phyloP scores from a whole-genome alignment of 2,797 vertebrate genomes.

The Tympanoctomys barrerae region DNA sequence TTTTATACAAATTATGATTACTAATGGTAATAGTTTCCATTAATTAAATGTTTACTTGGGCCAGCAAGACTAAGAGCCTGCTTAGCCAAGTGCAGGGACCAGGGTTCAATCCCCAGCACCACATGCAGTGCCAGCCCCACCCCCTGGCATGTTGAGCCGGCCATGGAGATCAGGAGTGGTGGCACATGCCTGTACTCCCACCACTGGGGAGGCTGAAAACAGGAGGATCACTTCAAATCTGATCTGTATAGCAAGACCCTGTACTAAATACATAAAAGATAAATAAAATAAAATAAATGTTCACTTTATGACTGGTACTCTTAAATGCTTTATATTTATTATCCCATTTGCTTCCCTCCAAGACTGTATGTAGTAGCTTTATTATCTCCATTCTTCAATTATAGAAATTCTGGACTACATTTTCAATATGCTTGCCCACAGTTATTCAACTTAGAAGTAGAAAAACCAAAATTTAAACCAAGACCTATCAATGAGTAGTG shows the following conservation, averaged over 20 bases:
- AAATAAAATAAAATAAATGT: too few relatives aligned
- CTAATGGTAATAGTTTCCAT: constrained; percentile 5
- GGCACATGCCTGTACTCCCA: too few relatives aligned
- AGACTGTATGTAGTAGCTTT: neutral
- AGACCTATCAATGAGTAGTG: neutral
- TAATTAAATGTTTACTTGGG: neutral
- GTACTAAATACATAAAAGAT: too few relatives aligned
- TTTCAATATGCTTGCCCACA: neutral
- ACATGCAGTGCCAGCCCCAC: too few relatives aligned
- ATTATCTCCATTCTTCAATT: constrained; percentile 3
- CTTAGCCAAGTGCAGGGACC: too few relatives aligned
- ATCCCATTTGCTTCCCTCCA: constrained; percentile 27
- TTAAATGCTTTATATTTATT: neutral
- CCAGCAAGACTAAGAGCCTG: too few relatives aligned
- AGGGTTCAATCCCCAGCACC: too few relatives aligned
- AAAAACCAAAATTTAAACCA: neutral
- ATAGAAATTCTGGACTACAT: neutral
- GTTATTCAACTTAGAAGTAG: neutral
- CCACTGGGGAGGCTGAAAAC: too few relatives aligned
- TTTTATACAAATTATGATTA: constrained; percentile 3
- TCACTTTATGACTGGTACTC: neutral
- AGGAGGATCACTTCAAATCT: too few relatives aligned
- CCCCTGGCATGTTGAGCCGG: too few relatives aligned
- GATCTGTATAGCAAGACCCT: too few relatives aligned
- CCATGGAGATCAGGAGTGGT: too few relatives aligned